Conservation (phyloP, 2,113 vertebrate species). For the Centropristis striata region DNA sequence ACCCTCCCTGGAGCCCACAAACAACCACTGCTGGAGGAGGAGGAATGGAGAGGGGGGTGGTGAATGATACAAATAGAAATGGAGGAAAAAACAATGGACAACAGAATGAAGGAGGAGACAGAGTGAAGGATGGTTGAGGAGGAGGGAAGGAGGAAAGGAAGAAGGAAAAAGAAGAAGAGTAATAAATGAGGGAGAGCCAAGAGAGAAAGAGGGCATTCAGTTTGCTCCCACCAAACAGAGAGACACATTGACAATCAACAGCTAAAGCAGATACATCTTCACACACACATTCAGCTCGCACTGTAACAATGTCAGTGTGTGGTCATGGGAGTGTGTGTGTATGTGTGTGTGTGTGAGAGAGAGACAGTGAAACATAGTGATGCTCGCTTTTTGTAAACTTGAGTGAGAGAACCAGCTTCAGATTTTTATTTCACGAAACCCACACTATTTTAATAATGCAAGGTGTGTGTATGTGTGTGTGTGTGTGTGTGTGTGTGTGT, state of each 20-base stretch:
- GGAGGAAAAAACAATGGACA: not conserved
- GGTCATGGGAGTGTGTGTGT: not conserved
- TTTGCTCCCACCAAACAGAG: conserved; percentile 14
- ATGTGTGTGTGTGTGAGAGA: conserved; percentile 35
- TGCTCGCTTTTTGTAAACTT: conserved; percentile 20
- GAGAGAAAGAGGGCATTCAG: conserved; percentile 15
- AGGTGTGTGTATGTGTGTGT: conserved; percentile 17
- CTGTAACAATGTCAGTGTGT: conserved; percentile 19
- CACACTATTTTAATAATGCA: conserved; percentile 62
- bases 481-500: conserved; percentile 23
- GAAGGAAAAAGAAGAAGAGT: not conserved
- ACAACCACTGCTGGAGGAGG: conserved; percentile 84
- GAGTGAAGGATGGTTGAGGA: not conserved
- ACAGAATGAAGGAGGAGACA: not conserved
- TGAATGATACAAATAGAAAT: conserved; percentile 6
- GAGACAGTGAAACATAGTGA: conserved; percentile 10
- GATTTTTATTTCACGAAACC: conserved; percentile 40
- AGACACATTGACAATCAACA: conserved; percentile 33
- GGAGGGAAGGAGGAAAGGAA: not conserved
- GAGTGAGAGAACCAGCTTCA: conserved; percentile 18
- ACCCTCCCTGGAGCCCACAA: conserved; percentile 86
- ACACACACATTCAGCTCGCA: conserved; percentile 43
- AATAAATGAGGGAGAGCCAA: not conserved
- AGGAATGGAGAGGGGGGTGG: not conserved
- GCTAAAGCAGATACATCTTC: conserved; percentile 38